Percentiles rank a stretch among this genome's conserved stretches.
phyloP scores from a whole-genome alignment of 2,888 invertebrate species.

The Drosophila testacea region DNA sequence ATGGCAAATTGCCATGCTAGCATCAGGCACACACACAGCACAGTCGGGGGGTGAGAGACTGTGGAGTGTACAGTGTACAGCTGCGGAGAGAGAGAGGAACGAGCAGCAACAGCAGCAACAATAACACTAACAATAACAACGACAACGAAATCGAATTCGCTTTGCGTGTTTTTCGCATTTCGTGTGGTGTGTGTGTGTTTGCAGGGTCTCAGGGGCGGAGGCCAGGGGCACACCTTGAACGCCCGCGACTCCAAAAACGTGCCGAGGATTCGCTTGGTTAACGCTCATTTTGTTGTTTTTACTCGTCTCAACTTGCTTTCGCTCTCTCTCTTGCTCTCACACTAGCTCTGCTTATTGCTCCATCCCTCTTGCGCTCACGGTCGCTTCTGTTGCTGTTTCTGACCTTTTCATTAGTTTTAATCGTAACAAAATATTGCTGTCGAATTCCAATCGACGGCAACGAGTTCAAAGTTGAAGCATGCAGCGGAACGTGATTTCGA shows the following conservation, averaged over 20 bases:
- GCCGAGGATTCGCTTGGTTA: slow-evolving; percentile 80
- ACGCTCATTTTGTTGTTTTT: slow-evolving; percentile 76
- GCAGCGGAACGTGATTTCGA: slow-evolving; percentile 44
- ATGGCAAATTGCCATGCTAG: slow-evolving; percentile 82
- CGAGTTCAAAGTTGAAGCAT: slow-evolving; percentile 70
- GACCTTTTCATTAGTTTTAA: slow-evolving; percentile 78
- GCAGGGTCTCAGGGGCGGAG: not conserved
- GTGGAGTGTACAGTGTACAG: not conserved
- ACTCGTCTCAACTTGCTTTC: slow-evolving; percentile 14
- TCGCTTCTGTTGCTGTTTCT: slow-evolving; percentile 21
- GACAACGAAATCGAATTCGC: slow-evolving; percentile 73
- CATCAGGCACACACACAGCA: slow-evolving; percentile 1
- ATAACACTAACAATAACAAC: slow-evolving; percentile 37
- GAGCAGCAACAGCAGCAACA: slow-evolving; percentile 29
- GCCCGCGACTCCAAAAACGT: slow-evolving; percentile 71
- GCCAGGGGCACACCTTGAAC: slow-evolving; percentile 53
- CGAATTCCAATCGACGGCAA: slow-evolving; percentile 40
- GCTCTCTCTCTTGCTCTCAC: slow-evolving; percentile 2
- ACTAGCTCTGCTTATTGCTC: not conserved
- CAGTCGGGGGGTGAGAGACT: slow-evolving; percentile 5
- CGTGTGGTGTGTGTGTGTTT: slow-evolving; percentile 29
- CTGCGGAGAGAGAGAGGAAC: slow-evolving; percentile 17
- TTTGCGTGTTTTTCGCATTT: slow-evolving; percentile 75
- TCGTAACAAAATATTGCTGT: slow-evolving; percentile 56
- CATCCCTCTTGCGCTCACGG: slow-evolving; percentile 26